phyloP scores from a whole-genome alignment of 2,797 vertebrate genomes.

The Buphagus erythrorhynchus region DNA sequence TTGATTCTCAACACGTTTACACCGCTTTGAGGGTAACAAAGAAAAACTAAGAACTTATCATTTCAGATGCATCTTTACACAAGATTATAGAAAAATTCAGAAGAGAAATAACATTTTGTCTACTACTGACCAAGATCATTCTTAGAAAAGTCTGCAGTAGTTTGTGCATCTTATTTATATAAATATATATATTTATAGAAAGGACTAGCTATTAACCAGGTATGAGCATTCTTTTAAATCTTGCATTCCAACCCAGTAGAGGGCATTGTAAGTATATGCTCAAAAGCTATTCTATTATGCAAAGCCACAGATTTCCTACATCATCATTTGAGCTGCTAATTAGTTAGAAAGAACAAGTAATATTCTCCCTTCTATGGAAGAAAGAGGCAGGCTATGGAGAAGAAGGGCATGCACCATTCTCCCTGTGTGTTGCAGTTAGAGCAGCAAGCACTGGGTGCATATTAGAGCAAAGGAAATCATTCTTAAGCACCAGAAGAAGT shows the following conservation, averaged over 20 bases:
- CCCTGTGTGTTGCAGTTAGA: background rate
- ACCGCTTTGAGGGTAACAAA: background rate
- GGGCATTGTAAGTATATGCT: conserved; percentile 25
- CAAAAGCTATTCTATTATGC: background rate
- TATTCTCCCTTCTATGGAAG: background rate
- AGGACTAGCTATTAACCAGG: background rate
- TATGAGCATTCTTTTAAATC: background rate
- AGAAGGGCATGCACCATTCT: background rate
- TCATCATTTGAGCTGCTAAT: background rate
- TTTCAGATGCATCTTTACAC: background rate
- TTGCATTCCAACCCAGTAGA: conserved; percentile 27
- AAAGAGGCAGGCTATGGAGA: background rate
- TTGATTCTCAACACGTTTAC: background rate
- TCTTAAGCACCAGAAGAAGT: background rate
- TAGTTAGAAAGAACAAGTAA: background rate
- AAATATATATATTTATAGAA: background rate
- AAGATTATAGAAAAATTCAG: background rate
- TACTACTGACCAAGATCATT: background rate
- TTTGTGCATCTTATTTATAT: background rate
- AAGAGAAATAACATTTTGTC: background rate
- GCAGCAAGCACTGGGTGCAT: background rate
- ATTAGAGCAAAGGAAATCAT: background rate
- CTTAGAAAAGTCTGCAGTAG: background rate
- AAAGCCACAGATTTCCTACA: background rate
- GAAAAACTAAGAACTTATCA: background rate